These are phyloP conservation scores for Parauchenoglanis punctatus DNA, from an alignment of 2,797 vertebrate species.

Conservation along the genomic window DNA sequence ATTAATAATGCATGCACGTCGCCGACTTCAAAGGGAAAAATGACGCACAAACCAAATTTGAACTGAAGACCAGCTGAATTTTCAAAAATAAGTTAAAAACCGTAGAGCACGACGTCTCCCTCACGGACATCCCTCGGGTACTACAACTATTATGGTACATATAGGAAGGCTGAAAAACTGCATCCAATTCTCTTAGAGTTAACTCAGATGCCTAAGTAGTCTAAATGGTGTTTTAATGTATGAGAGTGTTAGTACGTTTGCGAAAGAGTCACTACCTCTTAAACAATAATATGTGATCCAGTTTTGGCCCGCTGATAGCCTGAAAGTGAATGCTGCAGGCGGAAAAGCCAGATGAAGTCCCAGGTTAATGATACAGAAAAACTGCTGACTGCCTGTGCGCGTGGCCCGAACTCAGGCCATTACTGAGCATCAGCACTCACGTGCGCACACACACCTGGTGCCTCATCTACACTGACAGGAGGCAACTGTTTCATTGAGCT, in stretches of 20 bases:
- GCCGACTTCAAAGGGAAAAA: not conserved
- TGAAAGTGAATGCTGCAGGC: constrained; percentile 22
- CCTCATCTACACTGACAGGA: not conserved
- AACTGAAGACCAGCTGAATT: not conserved
- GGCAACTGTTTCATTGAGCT: constrained; percentile 1
- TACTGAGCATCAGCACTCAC: constrained; percentile 1
- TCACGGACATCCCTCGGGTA: not conserved
- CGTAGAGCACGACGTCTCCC: not conserved
- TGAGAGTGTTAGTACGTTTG: not conserved
- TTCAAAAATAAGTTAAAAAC: not conserved
- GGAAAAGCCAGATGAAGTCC: constrained; percentile 46
- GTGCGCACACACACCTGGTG: constrained; percentile 1
- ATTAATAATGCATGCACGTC: not conserved
- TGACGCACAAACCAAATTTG: not conserved
- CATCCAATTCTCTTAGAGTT: not conserved
- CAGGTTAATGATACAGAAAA: constrained; percentile 57
- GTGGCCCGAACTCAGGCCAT: constrained; percentile 18
- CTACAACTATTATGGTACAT: not conserved
- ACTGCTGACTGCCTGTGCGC: constrained; percentile 43
- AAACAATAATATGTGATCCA: constrained; percentile 34
- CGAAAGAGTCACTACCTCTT: constrained; percentile 8
- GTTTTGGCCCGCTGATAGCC: constrained; percentile 30
- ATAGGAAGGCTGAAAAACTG: not conserved
- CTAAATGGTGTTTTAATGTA: constrained; percentile 7
- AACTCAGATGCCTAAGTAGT: not conserved